Base-by-base conservation (phyloP, 2,888 invertebrate genomes). In the Eurytoma adleriae region DNA sequence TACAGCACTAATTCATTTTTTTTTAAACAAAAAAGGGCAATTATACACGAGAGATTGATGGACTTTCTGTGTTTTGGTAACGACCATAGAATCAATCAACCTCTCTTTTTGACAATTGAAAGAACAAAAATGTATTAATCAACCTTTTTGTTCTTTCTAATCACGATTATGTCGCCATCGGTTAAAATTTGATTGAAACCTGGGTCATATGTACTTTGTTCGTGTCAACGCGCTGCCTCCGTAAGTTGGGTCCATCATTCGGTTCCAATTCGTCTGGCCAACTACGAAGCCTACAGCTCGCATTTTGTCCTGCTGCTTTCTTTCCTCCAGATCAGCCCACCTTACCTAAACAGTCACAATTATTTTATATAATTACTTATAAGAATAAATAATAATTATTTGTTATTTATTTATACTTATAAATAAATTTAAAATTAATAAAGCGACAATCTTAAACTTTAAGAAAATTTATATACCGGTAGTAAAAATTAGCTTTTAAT, bases 271-370 rank as follows among this genome's bases (percentile, higher is more conserved):
- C 0, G 98, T 98, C 88, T 98, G 98, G 0, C 99, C 98, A 80
- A 99, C 97, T 72, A 99, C 97, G 92, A 99, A 99, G 27, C 99
- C 99, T 83, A 99, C 95, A 40, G 97, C 97, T 72, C 98, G 94
- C 94, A 98, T 96, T 92, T 97, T 96, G 90, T 96, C 96, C 92
- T 98, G 98, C 87, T 96, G 92, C 87, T 96, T 96, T 88, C 95
- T 93, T 91, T 98, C 98, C 92, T 99, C 99, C 88, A 99, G 93
- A 92, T 99, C 99, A 70, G 98, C 98, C 99, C 99, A 99, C 87
- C 98, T 95, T 86, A 99, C 98, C 98, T 99, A 20, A 24, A 52
- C 70, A 68, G 40, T 40, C 10, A 10, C 10, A 40, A 7, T 40
- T 7, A 10, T 40, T 7, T 40, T 40, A 40, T 10, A 40, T 40